Conservation (phyloP, 2,888 invertebrate species). For the Rutpela maculata region DNA sequence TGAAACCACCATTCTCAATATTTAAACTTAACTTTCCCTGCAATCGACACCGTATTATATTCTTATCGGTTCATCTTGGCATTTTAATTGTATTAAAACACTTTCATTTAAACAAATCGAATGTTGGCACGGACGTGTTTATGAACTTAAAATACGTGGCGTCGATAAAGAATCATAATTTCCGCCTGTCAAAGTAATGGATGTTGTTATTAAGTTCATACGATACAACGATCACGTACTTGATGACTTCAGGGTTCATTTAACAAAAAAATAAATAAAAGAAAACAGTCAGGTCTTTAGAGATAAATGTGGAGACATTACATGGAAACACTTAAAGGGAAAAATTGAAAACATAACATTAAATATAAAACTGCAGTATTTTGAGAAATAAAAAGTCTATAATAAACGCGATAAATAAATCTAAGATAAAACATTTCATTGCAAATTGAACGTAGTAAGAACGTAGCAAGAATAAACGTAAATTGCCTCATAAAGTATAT, state of each 20-base stretch:
- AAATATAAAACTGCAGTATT: not conserved
- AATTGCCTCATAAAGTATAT: too few relatives aligned
- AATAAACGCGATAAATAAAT: too few relatives aligned
- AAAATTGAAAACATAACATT: not conserved
- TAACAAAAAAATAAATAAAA: constrained; percentile 47
- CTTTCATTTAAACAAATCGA: constrained; percentile 26
- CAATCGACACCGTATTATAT: constrained; percentile 1
- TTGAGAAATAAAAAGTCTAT: too few relatives aligned
- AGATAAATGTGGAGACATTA: constrained; percentile 13
- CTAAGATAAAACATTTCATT: too few relatives aligned
- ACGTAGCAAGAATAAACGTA: too few relatives aligned
- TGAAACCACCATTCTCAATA: not conserved
- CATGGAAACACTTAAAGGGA: not conserved
- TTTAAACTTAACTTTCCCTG: constrained; percentile 1
- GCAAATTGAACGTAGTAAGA: too few relatives aligned
- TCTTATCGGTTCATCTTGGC: constrained; percentile 19
- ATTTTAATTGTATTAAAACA: constrained; percentile 22
- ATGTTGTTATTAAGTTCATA: constrained; percentile 63
- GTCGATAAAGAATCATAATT: constrained; percentile 65
- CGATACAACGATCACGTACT: constrained; percentile 57
- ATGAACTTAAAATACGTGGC: constrained; percentile 51
- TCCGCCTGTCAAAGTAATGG: constrained; percentile 66
- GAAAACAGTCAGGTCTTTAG: constrained; percentile 11
- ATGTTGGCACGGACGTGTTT: constrained; percentile 25
- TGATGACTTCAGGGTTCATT: constrained; percentile 56